phyloP scores from a whole-genome alignment of 2,113 vertebrate species.

The Zapornia atra region DNA sequence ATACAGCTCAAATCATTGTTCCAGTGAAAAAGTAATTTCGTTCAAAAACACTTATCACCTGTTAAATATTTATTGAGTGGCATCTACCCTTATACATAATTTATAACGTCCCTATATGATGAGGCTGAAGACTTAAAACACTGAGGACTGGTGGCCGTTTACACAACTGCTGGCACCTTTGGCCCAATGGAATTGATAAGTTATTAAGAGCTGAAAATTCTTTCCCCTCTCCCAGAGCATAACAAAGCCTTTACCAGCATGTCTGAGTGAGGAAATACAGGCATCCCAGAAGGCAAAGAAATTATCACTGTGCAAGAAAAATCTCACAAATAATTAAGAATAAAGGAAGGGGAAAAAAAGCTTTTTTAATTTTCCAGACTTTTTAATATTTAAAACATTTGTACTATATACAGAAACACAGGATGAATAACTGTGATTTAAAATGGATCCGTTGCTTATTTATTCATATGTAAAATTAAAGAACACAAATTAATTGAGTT shows the following conservation, averaged over 20 bases:
- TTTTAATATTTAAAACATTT: background rate
- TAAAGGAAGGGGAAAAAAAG: background rate
- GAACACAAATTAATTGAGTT: background rate
- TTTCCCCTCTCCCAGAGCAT: background rate
- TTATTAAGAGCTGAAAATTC: background rate
- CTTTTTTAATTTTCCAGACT: background rate
- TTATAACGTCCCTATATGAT: constrained; percentile 34
- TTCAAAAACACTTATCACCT: constrained; percentile 63
- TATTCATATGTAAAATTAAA: constrained; percentile 15
- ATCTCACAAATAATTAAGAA: background rate
- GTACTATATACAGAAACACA: background rate
- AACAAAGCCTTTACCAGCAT: background rate
- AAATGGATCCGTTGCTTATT: background rate
- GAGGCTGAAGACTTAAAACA: constrained; percentile 37
- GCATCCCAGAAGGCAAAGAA: background rate
- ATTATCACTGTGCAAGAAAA: background rate
- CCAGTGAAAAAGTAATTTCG: constrained; percentile 69
- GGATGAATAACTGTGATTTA: background rate
- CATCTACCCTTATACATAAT: constrained; percentile 64
- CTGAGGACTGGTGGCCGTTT: background rate
- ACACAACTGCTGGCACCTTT: background rate
- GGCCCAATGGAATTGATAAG: background rate
- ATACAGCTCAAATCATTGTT: constrained; percentile 68
- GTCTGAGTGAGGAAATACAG: background rate
- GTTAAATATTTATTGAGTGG: constrained; percentile 75